Evolutionary conservation across 92 coral and sea anemone species (phyloP), one percentile per base, ranked within the genome.

Genomic region (Umimayanthus kanabou): DNA sequence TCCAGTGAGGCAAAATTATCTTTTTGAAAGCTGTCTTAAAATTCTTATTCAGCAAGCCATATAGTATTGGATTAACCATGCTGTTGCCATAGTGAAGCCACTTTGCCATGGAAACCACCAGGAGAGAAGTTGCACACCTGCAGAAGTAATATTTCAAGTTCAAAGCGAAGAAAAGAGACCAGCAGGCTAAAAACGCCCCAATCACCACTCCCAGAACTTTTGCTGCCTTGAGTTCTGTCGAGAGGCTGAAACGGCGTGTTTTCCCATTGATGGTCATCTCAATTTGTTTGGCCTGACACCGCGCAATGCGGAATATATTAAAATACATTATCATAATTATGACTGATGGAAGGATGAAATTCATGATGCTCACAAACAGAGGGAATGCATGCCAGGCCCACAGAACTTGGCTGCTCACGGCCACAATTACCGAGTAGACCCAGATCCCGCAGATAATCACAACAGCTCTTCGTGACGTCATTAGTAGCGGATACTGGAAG

Each of bases 51-150:
- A 97, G 82, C 20, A 96, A 90, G 26, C 98, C 99, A 78, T 97
- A 97, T 15, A 97, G 93, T 23, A 97, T 80, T 23, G 99, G 99
- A 82, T 97, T 97, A 16, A 95, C 80, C 80, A 95, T 91, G 45
- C 98, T 95, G 89, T 97, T 97, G 25, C 98, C 98, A 79, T 95
- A 97, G 85, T 97, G 99, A 76, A 96, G 94, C 99, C 99, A 97
- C 80, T 97, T 97, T 23, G 99, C 96, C 13, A 96, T 92, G 88
- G 98, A 90, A 23, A 97, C 95, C 70, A 91, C 58, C 4, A 92
- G 88, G 58, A 91, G 92, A 4, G 97, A 89, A 1, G 93, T 89
- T 15, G 90, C 18, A 71, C 96, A 92, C 43, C 53, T 79, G 67
- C 93, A 91, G 81, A 94, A 89, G 89, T 86, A 93, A 57, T 92